Evolutionary conservation across 1,140 invertebrate genomes (phyloP), one percentile per base, ranked within the genome.

Genomic region (Berghia stephanieae): DNA sequence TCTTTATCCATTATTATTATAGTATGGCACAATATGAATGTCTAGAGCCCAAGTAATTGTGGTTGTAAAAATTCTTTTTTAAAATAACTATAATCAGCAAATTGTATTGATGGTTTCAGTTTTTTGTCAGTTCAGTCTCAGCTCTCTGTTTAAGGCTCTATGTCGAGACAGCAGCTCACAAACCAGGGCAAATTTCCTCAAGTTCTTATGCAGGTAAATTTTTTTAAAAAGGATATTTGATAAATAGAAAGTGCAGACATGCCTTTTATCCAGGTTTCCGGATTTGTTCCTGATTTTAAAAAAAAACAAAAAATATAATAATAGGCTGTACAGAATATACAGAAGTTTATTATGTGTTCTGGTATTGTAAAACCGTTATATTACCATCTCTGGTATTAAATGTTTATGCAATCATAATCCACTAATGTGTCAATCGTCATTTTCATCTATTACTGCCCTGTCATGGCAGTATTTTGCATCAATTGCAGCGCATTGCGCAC

Each of bases 131-230:
- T n/a, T n/a, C 79, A 52, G 43, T 81, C 31, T 68, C 81, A 36
- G 24, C 78, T 16, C 67, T 82, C 46, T 84, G 83, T 80, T 68
- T 86, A 18, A 55, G 77, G n/a, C 63, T 81, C 10, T 78, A 85
- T 72, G 78, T 85, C 40, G 76, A 80, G 71, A 80, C 83, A 38
- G 68, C 83, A 21, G 84, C 83, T n/a, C 52, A 77, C 31, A 86
- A 86, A 75, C 85, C 85, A 43, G 85, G 85, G 13, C 60, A 79
- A 71, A 79, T 86, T 6, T 84, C 85, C 6, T 34, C 79, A 18
- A 44, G 81, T 6, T 72, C 73, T 57, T 78, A 83, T 34, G 46
- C 75, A n/a, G 13, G 27, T 36, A 36, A 75, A 18, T 60, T 43
- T 55, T 42, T 34, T 10, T 18, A n/a, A 71, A 34, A 43, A 21